Evolutionary conservation across 2,113 vertebrate species (phyloP), one percentile per base, ranked within the genome.

Genomic region (Neodon shergylaensis): DNA sequence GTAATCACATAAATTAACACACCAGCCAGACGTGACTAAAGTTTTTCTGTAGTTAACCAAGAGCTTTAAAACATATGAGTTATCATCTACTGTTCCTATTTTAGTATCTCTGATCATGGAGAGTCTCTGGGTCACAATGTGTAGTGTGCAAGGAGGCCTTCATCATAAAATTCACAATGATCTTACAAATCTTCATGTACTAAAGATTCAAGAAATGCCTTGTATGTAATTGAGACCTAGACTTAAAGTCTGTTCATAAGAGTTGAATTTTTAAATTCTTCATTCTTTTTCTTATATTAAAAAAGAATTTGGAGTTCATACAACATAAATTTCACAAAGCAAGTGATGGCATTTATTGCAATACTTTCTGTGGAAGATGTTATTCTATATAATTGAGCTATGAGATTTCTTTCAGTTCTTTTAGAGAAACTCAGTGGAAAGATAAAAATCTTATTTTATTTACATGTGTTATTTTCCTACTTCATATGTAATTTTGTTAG

Each of bases 401-500:
- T 44, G 81, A 84, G 16, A 65, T 84, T 44, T 65, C 11, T 84
- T 84, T 65, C 44, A 31, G 39, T 17, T 14, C 10, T 63, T 63
- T 44, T 21, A 44, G 42, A 84, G 8, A 33, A 65, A 44, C 1
- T 5, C 14, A 44, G 22, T 33, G 39, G 24, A 66, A 84, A 82
- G 22, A 42, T 3, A 44, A 63, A 84, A 63, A 31, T 65, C 1
- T 44, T 84, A 44, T 84, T 84, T 58, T 84, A 28, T 26, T 31
- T 44, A 42, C 13, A 42, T 42, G 31, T 63, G 3, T 63, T 63
- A 26, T 42, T 83, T 61, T 61, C 24, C n/a, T 83, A 63, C 6
- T 82, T 85, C 33, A 52, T 8, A 11, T 26, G 1, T 39, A 92
- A 95, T 94, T 94, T 95, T 66, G 61, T 77, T 94, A 88, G 17